Evolutionary conservation across 1,140 invertebrate genomes (phyloP), one percentile per base, ranked within the genome.

Genomic region (Pseudomyrmex sp.): DNA sequence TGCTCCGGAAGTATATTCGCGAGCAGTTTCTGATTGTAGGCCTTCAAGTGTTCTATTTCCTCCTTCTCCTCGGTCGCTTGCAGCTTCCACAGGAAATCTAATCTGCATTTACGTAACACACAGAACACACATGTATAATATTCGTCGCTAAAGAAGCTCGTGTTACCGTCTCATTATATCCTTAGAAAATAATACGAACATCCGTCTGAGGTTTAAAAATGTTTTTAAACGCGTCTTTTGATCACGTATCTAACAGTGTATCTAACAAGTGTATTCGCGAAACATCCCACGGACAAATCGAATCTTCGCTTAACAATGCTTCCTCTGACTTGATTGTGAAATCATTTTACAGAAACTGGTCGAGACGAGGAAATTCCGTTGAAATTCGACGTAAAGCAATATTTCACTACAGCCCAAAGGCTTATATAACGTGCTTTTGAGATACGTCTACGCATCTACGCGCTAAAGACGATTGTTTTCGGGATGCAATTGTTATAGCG

Each of bases 1-100:
- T 99, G 98, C 75, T 97, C 97, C 0, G 98, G 98, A 73, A 99
- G 95, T 92, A 99, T 99, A 94, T 99, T 99, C 74, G 98, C 98
- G 48, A 99, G 95, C 26, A 99, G 95, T 93, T 98, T 98, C 85
- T 97, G 96, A 92, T 99, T 98, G 94, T 98, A 98, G 23, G 98
- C 98, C 94, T 99, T 98, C 80, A 99, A 94, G 92, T 98, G 97
- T 92, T 99, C 98, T 96, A 98, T 98, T 88, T 99, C 98, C 92
- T 98, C 97, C 91, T 98, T 98, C 94, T 99, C 98, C 92, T 98
- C 97, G 79, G 96, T 98, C 15, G 97, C 97, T 94, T 99, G 98
- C 44, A 98, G 94, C 94, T 99, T 98, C 98, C 98, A 99, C 50
- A 99, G 96, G 91, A 98, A 99, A 94, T 99, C 98, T 61, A 99